Conservation (phyloP, 2,888 invertebrate genomes). For the Ecliptopera silaceata region DNA sequence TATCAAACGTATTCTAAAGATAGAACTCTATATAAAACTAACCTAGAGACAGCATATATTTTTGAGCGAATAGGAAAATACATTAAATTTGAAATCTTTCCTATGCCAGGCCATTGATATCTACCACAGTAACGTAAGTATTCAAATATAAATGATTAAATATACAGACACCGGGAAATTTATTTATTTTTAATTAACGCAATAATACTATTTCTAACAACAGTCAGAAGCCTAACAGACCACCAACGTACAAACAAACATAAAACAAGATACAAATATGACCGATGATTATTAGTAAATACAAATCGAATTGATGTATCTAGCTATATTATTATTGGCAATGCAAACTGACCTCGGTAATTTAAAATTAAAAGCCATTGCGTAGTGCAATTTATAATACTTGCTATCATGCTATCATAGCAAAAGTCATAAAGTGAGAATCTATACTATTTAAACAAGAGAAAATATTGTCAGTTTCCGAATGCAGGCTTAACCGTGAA, state of each 20-base stretch:
- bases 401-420: no score
- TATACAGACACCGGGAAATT: not conserved
- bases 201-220: not conserved
- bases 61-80: no score
- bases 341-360: conserved; percentile 70
- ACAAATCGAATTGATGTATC: conserved; percentile 39
- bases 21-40: not conserved
- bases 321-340: conserved; percentile 52
- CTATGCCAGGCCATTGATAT: no score
- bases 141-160: no score
- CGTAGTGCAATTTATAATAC: conserved; percentile 26
- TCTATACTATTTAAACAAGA: conserved; percentile 33
- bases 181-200: not conserved
- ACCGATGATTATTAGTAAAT: no score
- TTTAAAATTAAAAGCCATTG: conserved; percentile 58
- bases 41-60: no score
- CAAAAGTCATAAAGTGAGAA: no score
- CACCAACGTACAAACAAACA: not conserved
- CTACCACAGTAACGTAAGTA: no score
- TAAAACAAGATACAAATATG: no score
- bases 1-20: not conserved
- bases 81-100: no score
- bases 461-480: conserved; percentile 62
- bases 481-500: conserved; percentile 69
- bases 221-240: not conserved